Evolutionary conservation across 2,888 invertebrate species (phyloP).

Genomic region (Leptinotarsa rubiginosa): DNA sequence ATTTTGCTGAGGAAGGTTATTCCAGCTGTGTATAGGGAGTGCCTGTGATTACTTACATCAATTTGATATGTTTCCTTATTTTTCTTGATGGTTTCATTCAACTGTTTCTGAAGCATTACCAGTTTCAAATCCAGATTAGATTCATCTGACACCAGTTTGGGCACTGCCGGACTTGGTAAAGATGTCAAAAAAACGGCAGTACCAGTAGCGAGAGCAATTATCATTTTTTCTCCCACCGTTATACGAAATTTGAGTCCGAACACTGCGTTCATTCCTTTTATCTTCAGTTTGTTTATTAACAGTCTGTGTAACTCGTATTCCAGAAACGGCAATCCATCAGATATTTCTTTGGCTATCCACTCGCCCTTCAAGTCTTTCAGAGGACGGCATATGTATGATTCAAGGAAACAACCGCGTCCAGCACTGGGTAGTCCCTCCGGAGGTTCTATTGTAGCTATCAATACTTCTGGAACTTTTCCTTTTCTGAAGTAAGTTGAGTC

Average conservation of each 20-base stretch:
- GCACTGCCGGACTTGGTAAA: slow-evolving; percentile 80
- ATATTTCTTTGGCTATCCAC: slow-evolving; percentile 91
- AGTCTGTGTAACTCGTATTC: slow-evolving; percentile 96
- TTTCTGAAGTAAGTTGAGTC: slow-evolving; percentile 68
- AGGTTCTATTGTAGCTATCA: slow-evolving; percentile 89
- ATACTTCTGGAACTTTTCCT: slow-evolving; percentile 89
- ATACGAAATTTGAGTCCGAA: slow-evolving; percentile 82
- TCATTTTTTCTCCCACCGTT: slow-evolving; percentile 86
- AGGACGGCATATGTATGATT: slow-evolving; percentile 81
- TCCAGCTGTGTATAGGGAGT: too few species aligned
- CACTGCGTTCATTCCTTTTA: slow-evolving; percentile 94
- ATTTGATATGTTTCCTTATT: slow-evolving; percentile 78
- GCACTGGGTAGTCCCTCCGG: slow-evolving; percentile 81
- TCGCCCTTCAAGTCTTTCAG: slow-evolving; percentile 86
- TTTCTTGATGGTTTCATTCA: slow-evolving; percentile 77
- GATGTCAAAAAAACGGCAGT: slow-evolving; percentile 85
- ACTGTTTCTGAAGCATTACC: slow-evolving; percentile 76
- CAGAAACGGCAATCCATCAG: slow-evolving; percentile 93
- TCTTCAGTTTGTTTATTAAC: slow-evolving; percentile 88
- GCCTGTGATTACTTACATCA: slow-evolving; percentile 35
- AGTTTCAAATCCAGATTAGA: slow-evolving; percentile 75
- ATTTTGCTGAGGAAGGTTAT: too few species aligned
- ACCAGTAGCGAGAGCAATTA: slow-evolving; percentile 90
- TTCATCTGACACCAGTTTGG: slow-evolving; percentile 77
- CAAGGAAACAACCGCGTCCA: slow-evolving; percentile 77